phyloP scores from a whole-genome alignment of 2,888 invertebrate genomes.

The Rotaria magnacalcarata region DNA sequence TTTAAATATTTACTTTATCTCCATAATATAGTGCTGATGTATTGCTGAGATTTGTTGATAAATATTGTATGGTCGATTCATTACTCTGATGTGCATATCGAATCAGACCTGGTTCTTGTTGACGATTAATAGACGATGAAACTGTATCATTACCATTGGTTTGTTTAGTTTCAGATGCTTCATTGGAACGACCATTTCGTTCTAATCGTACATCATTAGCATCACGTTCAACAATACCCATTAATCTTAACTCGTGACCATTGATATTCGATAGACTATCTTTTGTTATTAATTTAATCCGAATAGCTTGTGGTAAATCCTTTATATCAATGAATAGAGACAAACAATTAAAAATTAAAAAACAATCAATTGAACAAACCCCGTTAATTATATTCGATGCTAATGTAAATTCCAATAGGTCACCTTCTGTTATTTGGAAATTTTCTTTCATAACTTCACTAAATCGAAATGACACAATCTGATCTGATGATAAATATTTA shows the following conservation, averaged over 20 bases:
- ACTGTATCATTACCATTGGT: not conserved
- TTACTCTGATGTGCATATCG: conserved; percentile 30
- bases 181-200: not conserved
- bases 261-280: not conserved
- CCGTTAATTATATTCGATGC: not conserved
- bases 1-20: not conserved
- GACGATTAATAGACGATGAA: conserved; percentile 36
- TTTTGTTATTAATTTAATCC: conserved; percentile 26
- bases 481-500: conserved; percentile 38
- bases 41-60: not conserved
- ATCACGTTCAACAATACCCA: conserved; percentile 16
- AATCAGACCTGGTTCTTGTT: conserved; percentile 39
- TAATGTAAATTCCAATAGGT: conserved; percentile 41
- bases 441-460: conserved; percentile 40
- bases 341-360: not conserved
- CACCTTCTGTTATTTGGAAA: conserved; percentile 39
- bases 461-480: conserved; percentile 39
- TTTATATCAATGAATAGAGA: not conserved
- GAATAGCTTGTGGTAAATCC: conserved; percentile 11
- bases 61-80: conserved; percentile 28
- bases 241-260: not conserved
- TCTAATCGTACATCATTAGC: not conserved
- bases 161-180: not conserved
- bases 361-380: not conserved
- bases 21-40: not conserved